Percentiles rank a stretch among this genome's conserved stretches.
These are phyloP conservation scores for Todiramphus chloris DNA, from an alignment of 2,113 vertebrate species.

Conservation along the genomic window DNA sequence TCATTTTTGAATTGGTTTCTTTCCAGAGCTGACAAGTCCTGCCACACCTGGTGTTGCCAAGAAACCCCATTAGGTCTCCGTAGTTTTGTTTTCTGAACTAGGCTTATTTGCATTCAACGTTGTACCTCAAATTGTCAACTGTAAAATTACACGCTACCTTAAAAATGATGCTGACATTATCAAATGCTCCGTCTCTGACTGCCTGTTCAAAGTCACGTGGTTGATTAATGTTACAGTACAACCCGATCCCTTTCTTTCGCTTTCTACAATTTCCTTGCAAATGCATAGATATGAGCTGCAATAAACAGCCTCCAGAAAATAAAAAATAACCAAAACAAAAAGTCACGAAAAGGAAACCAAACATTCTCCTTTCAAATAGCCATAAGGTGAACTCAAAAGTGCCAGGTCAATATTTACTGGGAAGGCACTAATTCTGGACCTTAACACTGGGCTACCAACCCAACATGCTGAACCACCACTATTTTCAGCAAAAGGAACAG, in stretches of 20 bases:
- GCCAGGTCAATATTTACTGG: background rate
- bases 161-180: background rate
- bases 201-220: background rate
- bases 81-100: background rate
- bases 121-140: background rate
- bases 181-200: background rate
- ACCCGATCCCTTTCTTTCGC: background rate
- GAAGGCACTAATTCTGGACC: background rate
- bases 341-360: background rate
- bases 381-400: background rate
- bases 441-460: background rate
- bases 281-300: background rate
- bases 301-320: background rate
- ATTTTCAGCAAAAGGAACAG: background rate
- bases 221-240: background rate
- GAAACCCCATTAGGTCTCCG: background rate
- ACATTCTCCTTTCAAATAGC: background rate
- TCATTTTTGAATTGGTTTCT: background rate
- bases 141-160: background rate
- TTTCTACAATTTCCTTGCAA: background rate
- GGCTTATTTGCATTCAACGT: background rate
- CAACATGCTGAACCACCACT: background rate
- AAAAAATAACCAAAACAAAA: background rate
- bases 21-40: conserved; percentile 3
- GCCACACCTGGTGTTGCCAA: background rate